A percentile compares a stretch with the other conserved stretches of the same genome.
Conservation (phyloP, 2,797 vertebrate genomes). For the Spinus olivaceus region DNA sequence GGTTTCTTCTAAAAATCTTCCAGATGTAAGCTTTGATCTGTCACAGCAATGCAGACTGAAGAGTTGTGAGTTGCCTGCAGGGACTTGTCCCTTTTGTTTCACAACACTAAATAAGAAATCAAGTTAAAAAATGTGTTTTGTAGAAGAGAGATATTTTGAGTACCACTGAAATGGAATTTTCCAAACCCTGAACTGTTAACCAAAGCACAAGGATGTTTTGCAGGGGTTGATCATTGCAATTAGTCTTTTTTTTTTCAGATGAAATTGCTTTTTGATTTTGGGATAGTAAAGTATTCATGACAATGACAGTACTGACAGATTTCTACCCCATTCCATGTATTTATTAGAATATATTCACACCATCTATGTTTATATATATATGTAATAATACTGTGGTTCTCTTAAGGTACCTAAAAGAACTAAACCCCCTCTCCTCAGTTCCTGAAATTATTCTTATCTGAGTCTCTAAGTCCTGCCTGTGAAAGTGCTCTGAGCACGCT, state of each 20-base stretch:
- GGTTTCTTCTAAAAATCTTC: background rate
- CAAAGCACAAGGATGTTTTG: background rate
- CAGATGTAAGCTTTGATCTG: background rate
- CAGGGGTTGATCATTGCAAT: background rate
- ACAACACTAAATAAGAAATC: background rate
- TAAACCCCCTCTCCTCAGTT: background rate
- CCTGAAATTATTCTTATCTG: background rate
- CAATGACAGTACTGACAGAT: rapidly evolving
- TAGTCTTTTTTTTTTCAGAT: background rate
- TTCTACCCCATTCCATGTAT: background rate
- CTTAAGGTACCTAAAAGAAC: background rate
- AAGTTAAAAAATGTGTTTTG: background rate
- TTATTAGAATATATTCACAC: background rate
- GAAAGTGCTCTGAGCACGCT: background rate
- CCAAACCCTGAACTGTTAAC: background rate
- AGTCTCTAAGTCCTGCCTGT: background rate
- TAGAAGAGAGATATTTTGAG: background rate
- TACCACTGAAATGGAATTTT: background rate
- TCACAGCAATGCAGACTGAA: background rate
- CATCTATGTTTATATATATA: background rate
- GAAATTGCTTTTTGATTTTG: background rate
- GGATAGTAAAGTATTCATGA: background rate
- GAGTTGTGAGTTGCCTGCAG: background rate
- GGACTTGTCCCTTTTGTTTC: background rate
- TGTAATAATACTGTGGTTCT: too few relatives aligned